Base-by-base conservation (phyloP, 2,797 vertebrate genomes). In the Eidolon dupreanum region DNA sequence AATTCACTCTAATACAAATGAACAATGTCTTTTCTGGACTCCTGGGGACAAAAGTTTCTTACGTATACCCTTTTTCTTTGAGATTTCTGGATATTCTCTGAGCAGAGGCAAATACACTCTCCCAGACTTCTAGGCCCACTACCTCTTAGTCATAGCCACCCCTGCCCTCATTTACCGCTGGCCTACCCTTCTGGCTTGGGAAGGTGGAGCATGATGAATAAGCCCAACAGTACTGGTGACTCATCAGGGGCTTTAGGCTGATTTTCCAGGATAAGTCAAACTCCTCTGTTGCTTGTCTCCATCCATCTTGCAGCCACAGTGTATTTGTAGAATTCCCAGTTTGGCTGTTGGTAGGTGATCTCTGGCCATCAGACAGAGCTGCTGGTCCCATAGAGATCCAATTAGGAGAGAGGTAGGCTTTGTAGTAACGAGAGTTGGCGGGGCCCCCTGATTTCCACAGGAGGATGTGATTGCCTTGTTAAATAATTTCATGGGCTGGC, bases 361-460 rank as follows among this genome's bases (percentile, higher is more conserved):
- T 28, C 24, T 53, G 36, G 9, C 43, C 59, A 0, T 1, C 2
- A 5, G 36, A 28, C 3, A 0, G 4, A n/a, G 33, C 59, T 61
- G 31, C 63, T 22, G 43, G 19, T 3, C 8, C 33, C 17, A 1
- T 19, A 36, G 68, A 83, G n/a, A 43, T 13, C 33, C 43, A 12
- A 6, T 53, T 15, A 53, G 26, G n/a, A 11, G n/a, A 16, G 43
- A 15, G n/a, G 8, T 0, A 5, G 57, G 20, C 2, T 13, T 36
- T 5, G 17, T 46, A 8, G 31, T 16, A 51, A 31, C 6, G 2
- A 51, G 43, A 73, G 33, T 28, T 12, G 43, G 12, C 24, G 11
- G 31, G 43, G 28, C 8, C 43, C 43, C n/a, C 22, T 53, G 43
- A 9, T 38, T 28, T 33, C 63, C 15, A 57, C 43, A 28, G 12